Evolutionary conservation across 2,113 vertebrate genomes (phyloP).

Genomic region (Seriola aureovittata): DNA sequence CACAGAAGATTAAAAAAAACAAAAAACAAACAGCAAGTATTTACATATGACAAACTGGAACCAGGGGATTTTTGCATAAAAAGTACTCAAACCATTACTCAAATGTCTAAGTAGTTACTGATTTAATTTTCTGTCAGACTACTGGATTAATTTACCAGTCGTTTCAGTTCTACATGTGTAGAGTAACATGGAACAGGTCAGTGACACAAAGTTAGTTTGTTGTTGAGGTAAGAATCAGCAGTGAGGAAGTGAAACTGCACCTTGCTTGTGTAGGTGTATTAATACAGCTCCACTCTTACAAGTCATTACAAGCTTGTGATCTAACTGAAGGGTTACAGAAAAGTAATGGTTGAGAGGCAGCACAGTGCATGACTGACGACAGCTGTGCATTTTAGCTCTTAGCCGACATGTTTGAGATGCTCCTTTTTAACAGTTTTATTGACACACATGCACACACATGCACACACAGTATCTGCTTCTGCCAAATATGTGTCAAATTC

Average conservation of each 20-base stretch:
- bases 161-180: no score
- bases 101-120: not conserved
- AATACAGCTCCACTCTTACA: not conserved
- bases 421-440: not conserved
- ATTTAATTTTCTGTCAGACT: no score
- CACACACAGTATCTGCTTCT: constrained; percentile 26
- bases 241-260: constrained; percentile 12
- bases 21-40: not conserved
- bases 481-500: constrained; percentile 63
- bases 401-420: constrained; percentile 25
- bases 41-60: not conserved
- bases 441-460: not conserved
- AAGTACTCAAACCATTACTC: not conserved
- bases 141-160: no score
- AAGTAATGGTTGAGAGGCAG: not conserved
- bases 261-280: not conserved
- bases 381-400: constrained; percentile 49
- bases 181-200: not conserved
- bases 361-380: not conserved
- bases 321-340: not conserved
- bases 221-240: not conserved
- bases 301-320: not conserved
- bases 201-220: not conserved
- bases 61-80: no score
- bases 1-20: not conserved